Conservation (phyloP, 2,797 vertebrate genomes). For the Rhinichthys osculus region DNA sequence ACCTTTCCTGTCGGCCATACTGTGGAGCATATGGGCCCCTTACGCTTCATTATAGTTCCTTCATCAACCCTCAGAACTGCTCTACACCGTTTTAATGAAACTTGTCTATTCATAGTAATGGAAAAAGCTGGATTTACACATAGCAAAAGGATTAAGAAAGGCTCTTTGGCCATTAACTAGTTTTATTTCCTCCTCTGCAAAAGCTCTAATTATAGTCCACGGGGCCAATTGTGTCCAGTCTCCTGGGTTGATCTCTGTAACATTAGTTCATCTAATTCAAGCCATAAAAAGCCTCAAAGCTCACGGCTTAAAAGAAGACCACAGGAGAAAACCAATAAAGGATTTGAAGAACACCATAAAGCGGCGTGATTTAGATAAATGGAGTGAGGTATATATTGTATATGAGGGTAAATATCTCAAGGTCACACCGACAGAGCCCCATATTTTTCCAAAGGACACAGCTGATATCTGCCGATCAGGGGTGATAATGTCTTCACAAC, state of each 20-base stretch:
- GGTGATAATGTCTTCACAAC: slow-evolving; percentile 35
- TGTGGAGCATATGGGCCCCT: slow-evolving; percentile 46
- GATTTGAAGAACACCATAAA: slow-evolving; percentile 66
- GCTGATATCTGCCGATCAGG: slow-evolving; percentile 12
- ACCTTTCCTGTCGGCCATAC: slow-evolving; percentile 43
- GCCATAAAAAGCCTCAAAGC: slow-evolving; percentile 68
- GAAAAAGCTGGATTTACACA: slow-evolving; percentile 52
- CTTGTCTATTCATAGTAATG: slow-evolving; percentile 1
- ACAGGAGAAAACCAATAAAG: slow-evolving; percentile 64
- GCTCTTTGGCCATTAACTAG: slow-evolving; percentile 66
- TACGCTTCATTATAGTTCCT: slow-evolving; percentile 59
- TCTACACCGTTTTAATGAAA: slow-evolving; percentile 35
- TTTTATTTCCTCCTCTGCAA: slow-evolving; percentile 65
- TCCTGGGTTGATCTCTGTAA: slow-evolving; percentile 67
- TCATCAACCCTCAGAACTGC: slow-evolving; percentile 54
- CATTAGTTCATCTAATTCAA: slow-evolving; percentile 72
- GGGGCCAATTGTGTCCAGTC: slow-evolving; percentile 71
- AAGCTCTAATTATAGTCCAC: slow-evolving; percentile 74
- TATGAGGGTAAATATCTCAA: slow-evolving; percentile 46
- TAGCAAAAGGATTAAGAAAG: slow-evolving; percentile 64
- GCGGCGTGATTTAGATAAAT: slow-evolving; percentile 50
- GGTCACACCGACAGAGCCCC: slow-evolving; percentile 10
- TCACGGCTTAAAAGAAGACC: slow-evolving; percentile 64
- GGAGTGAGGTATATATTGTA: background rate
- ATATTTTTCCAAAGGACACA: background rate